Conservation (phyloP, 2,797 vertebrate species). For the Tadarida brasiliensis region DNA sequence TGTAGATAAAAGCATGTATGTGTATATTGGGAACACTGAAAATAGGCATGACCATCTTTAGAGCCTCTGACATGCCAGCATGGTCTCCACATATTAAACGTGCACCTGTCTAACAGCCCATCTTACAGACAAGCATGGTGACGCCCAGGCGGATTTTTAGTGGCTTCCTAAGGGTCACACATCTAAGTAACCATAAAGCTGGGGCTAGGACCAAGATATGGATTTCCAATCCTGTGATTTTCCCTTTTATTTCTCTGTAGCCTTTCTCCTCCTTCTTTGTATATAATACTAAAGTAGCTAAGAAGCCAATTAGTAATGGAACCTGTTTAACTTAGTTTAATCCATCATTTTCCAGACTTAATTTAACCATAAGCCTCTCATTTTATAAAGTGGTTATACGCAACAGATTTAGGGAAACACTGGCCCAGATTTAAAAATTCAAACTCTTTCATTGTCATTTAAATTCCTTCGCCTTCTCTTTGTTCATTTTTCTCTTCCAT, state of each 20-base stretch:
- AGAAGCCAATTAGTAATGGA: slow-evolving; percentile 37
- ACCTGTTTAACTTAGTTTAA: slow-evolving; percentile 52
- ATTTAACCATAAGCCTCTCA: not conserved
- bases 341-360: not conserved
- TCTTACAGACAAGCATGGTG: not conserved
- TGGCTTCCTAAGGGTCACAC: not conserved
- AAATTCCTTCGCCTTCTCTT: not conserved
- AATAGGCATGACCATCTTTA: not conserved
- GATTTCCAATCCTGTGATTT: not conserved
- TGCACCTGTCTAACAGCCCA: not conserved
- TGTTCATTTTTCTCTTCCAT: not conserved
- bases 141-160: not conserved
- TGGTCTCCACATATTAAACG: not conserved
- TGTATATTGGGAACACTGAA: not conserved
- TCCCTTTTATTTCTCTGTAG: not conserved
- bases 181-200: not conserved
- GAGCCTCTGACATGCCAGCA: not conserved
- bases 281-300: slow-evolving; percentile 49
- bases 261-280: slow-evolving; percentile 17
- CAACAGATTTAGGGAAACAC: not conserved
- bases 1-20: not conserved
- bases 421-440: not conserved
- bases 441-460: not conserved
- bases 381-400: not conserved
- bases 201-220: not conserved